Conservation (phyloP, 2,888 invertebrate species). For the Colletes collaris region DNA sequence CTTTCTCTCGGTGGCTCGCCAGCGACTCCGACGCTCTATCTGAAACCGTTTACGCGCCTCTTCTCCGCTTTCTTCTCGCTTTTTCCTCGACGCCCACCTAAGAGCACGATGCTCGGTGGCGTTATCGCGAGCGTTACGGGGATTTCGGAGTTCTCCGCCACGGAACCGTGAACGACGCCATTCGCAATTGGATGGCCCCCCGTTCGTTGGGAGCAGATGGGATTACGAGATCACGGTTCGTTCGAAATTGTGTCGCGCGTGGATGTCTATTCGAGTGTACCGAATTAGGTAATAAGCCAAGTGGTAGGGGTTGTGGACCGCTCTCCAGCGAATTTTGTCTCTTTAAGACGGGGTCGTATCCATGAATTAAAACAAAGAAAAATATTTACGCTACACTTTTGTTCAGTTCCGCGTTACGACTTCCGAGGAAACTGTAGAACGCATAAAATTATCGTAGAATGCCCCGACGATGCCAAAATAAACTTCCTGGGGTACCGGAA, state of each 20-base stretch:
- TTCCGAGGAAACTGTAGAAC: too few relatives aligned
- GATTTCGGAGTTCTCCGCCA: conserved; percentile 26
- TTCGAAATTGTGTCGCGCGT: conserved; percentile 16
- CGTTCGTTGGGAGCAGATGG: not conserved
- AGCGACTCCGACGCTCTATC: conserved; percentile 72
- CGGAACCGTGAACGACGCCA: not conserved
- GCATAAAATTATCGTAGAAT: too few relatives aligned
- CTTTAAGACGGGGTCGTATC: too few relatives aligned
- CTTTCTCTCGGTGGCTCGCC: conserved; percentile 54
- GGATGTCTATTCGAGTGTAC: too few relatives aligned
- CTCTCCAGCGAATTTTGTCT: too few relatives aligned
- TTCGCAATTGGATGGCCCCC: not conserved
- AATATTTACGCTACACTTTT: too few relatives aligned
- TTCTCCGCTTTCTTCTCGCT: not conserved
- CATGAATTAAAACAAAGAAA: too few relatives aligned
- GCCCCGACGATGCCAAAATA: too few relatives aligned
- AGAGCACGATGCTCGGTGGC: conserved; percentile 17
- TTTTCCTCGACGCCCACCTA: conserved; percentile 14
- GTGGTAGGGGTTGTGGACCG: too few relatives aligned
- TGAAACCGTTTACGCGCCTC: conserved; percentile 73
- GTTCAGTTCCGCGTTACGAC: too few relatives aligned
- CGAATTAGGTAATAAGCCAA: too few relatives aligned
- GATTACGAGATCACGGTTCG: conserved; percentile 16
- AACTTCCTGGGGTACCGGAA: too few relatives aligned
- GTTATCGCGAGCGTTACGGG: conserved; percentile 34